A percentile compares a stretch with the other conserved stretches of the same genome.
Conservation (phyloP, 1,140 invertebrate genomes). For the Armadillidium nasatum region DNA sequence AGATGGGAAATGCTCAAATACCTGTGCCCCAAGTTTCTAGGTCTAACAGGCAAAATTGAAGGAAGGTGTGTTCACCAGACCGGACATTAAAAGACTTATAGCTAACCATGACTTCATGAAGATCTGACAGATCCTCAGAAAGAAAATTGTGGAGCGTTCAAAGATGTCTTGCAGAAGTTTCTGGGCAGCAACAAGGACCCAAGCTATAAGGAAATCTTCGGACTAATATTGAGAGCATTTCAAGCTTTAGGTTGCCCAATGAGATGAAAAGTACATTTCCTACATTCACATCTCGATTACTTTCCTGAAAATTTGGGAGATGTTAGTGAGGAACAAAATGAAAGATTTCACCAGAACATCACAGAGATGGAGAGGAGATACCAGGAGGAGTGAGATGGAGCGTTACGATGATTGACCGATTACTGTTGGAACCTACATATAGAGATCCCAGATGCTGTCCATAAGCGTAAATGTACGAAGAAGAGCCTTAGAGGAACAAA, state of each 20-base stretch:
- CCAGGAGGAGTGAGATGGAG: slow-evolving; percentile 28
- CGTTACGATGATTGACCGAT: neutral
- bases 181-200: neutral
- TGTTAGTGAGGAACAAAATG: slow-evolving; percentile 40
- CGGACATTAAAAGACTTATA: no score
- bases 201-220: neutral
- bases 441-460: no score
- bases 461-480: no score
- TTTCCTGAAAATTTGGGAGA: slow-evolving; percentile 34
- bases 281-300: slow-evolving; percentile 28
- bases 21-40: no score
- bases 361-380: slow-evolving; percentile 32
- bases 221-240: slow-evolving; percentile 20
- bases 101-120: neutral
- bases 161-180: slow-evolving; percentile 2
- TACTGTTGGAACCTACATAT: neutral
- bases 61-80: no score
- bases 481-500: no score
- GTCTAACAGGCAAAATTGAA: no score
- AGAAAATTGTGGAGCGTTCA: neutral
- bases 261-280: slow-evolving; percentile 21
- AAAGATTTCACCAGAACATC: slow-evolving; percentile 42
- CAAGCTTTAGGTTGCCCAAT: slow-evolving; percentile 23
- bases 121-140: no score
- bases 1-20: no score